Conservation (phyloP, 2,113 vertebrate genomes). For the Ranitomeya variabilis region DNA sequence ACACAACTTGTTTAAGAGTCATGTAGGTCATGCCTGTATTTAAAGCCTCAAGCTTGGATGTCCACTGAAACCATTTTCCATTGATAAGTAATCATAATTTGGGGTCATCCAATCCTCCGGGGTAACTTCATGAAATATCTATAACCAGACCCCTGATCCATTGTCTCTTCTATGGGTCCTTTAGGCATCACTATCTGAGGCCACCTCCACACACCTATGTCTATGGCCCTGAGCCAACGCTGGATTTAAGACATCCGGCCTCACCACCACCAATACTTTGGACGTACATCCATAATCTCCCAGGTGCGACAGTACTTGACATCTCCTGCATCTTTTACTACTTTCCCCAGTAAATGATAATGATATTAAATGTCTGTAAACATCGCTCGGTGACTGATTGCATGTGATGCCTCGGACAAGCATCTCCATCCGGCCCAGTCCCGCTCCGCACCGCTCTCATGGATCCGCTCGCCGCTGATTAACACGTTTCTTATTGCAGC, state of each 20-base stretch:
- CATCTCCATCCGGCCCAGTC: conserved; percentile 7
- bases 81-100: too few species aligned
- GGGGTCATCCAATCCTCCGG: too few species aligned
- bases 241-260: not conserved
- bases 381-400: conserved; percentile 7
- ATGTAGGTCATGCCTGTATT: too few species aligned
- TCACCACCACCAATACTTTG: not conserved
- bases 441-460: not conserved
- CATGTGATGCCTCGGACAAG: conserved; percentile 11
- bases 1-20: too few species aligned
- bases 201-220: too few species aligned
- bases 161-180: too few species aligned
- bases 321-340: not conserved
- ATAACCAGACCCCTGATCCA: too few species aligned
- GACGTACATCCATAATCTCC: not conserved
- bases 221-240: too few species aligned
- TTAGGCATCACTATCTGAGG: too few species aligned
- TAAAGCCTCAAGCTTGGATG: too few species aligned
- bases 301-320: not conserved
- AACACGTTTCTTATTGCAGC: conserved; percentile 38
- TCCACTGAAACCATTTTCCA: too few species aligned
- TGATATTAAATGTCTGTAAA: conserved; percentile 30
- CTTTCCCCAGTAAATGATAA: conserved; percentile 2
- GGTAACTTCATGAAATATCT: too few species aligned
- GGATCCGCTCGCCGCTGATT: conserved; percentile 10